These are phyloP conservation scores for Cheilosia pagana DNA, from an alignment of 2,888 invertebrate species.

Conservation along the genomic window DNA sequence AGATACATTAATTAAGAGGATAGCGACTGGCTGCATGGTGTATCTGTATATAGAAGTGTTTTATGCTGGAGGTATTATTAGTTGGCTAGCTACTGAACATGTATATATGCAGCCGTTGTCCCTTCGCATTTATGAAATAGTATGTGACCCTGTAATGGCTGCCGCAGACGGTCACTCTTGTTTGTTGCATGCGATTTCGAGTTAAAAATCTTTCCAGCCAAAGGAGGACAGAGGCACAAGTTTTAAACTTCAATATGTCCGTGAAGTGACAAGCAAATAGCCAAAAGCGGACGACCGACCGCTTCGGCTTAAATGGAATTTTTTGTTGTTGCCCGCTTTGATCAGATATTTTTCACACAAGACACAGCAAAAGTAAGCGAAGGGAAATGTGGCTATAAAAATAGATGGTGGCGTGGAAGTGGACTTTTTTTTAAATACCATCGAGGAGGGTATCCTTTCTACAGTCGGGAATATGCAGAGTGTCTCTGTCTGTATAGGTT, in stretches of 20 bases:
- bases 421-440: neutral
- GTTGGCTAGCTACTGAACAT: conserved; percentile 54
- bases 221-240: neutral
- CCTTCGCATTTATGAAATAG: conserved; percentile 16
- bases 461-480: conserved; percentile 8
- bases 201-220: conserved; percentile 39
- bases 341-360: conserved; percentile 25
- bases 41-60: neutral
- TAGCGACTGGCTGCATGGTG: conserved; percentile 21
- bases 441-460: neutral
- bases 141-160: conserved; percentile 54
- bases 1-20: conserved; percentile 75
- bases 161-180: conserved; percentile 53
- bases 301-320: conserved; percentile 21
- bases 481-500: conserved; percentile 10
- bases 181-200: conserved; percentile 65
- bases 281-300: conserved; percentile 49
- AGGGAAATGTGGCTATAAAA: conserved; percentile 25
- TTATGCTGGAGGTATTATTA: conserved; percentile 46
- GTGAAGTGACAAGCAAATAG: conserved; percentile 59
- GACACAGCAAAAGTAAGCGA: conserved; percentile 14
- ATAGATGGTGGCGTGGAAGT: conserved; percentile 8
- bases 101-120: neutral
- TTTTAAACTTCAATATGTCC: conserved; percentile 35
- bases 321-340: neutral